phyloP scores from a whole-genome alignment of 2,113 vertebrate species.

The Apus apus region DNA sequence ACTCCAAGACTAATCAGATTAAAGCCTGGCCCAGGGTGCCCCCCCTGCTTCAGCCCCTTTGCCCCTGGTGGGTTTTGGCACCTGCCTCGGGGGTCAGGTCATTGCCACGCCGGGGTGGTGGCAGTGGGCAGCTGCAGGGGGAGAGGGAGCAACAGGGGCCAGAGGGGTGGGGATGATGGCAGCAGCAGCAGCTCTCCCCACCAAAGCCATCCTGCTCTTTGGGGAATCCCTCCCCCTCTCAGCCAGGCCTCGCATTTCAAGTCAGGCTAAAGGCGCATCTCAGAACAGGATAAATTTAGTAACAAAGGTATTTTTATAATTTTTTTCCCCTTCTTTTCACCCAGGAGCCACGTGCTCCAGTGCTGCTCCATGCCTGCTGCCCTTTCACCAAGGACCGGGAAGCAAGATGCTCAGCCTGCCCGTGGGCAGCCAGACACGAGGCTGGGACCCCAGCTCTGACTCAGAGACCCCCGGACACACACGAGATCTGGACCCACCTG shows the following conservation, averaged over 20 bases:
- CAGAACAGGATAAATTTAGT: not conserved
- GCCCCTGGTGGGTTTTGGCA: not conserved
- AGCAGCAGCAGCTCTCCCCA: not conserved
- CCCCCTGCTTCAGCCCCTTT: not conserved
- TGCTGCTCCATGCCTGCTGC: not conserved
- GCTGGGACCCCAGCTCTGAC: rapidly evolving
- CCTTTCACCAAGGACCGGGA: rapidly evolving
- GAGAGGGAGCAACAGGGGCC: rapidly evolving
- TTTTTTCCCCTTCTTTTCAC: not conserved
- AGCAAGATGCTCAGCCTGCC: not conserved
- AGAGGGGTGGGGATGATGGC: not conserved
- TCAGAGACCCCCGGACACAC: rapidly evolving
- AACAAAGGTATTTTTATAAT: rapidly evolving
- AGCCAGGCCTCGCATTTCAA: not conserved
- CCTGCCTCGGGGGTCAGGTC: not conserved
- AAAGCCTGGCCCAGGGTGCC: constrained; percentile 30
- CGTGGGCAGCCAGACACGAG: rapidly evolving
- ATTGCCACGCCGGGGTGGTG: rapidly evolving
- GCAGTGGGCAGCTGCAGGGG: not conserved
- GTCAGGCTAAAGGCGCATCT: not conserved
- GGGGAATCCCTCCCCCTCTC: not conserved
- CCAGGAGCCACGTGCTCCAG: not conserved
- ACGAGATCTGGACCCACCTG: not conserved
- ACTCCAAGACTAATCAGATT: constrained; percentile 67
- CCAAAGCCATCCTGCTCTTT: not conserved